phyloP scores from a whole-genome alignment of 2,888 invertebrate genomes.

The Azorinus chamasolen region DNA sequence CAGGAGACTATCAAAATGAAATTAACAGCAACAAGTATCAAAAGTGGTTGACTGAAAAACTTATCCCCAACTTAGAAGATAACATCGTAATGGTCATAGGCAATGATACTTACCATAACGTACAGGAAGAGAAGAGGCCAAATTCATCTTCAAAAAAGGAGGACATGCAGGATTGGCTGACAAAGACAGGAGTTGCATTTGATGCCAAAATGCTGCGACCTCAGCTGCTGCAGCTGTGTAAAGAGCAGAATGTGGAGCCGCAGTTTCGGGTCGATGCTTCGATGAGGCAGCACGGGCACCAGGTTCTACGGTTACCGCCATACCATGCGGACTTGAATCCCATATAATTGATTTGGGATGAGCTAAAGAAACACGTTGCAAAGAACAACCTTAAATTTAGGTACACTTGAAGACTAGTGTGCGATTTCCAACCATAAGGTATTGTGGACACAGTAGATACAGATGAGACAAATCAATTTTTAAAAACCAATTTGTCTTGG shows the following conservation, averaged over 20 bases:
- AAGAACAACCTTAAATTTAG: slow-evolving; percentile 3
- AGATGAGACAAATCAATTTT: too few relatives aligned
- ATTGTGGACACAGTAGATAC: too few relatives aligned
- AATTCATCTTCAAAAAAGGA: slow-evolving; percentile 11
- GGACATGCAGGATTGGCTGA: slow-evolving; percentile 16
- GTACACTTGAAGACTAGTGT: background rate
- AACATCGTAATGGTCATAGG: too few relatives aligned
- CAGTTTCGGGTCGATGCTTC: slow-evolving; percentile 5
- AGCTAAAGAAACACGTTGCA: background rate
- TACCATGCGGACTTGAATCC: slow-evolving; percentile 28
- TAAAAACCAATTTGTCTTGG: too few relatives aligned
- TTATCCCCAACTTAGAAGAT: too few relatives aligned
- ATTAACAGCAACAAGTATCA: slow-evolving; percentile 5
- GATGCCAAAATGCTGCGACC: background rate
- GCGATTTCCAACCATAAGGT: too few relatives aligned
- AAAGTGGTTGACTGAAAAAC: too few relatives aligned
- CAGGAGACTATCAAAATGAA: slow-evolving; percentile 29
- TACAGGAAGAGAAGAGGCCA: slow-evolving; percentile 24
- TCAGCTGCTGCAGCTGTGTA: slow-evolving; percentile 10
- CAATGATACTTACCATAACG: background rate
- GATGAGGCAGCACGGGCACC: slow-evolving; percentile 16
- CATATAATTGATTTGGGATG: slow-evolving; percentile 3
- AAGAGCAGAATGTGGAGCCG: background rate
- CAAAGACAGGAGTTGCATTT: background rate
- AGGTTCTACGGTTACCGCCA: slow-evolving; percentile 11